phyloP scores from a whole-genome alignment of 2,113 vertebrate species.

The Genyomyrus donnyi region DNA sequence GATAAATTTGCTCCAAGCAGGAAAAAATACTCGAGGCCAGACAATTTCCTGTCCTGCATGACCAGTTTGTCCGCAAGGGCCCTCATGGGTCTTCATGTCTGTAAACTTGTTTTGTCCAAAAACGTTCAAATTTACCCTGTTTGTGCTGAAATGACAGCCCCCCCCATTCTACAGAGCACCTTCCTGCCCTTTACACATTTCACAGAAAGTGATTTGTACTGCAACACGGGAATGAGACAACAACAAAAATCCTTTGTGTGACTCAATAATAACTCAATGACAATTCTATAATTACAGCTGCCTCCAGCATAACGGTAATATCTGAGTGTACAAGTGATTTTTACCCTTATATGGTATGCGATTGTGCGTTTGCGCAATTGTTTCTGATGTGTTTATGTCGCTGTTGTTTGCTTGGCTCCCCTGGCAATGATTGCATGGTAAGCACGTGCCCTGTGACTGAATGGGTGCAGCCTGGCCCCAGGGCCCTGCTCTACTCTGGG shows the following conservation, averaged over 20 bases:
- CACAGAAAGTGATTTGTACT: constrained; percentile 5
- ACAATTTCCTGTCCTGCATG: not conserved
- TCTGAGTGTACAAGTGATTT: constrained; percentile 18
- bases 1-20: not conserved
- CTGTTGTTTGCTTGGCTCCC: constrained; percentile 31
- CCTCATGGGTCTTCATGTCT: not conserved
- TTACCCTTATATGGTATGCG: constrained; percentile 44
- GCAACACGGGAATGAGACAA: constrained; percentile 35
- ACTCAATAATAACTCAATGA: constrained; percentile 45
- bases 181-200: not conserved
- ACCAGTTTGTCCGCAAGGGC: not conserved
- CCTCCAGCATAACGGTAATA: constrained; percentile 42
- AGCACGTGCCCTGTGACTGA: constrained; percentile 13
- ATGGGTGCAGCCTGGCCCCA: not conserved
- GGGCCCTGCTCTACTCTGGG: not conserved
- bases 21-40: not conserved
- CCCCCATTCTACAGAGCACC: not conserved
- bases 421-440: not conserved
- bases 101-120: not conserved
- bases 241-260: constrained; percentile 49
- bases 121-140: not conserved
- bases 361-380: constrained; percentile 46
- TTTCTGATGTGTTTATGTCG: constrained; percentile 49
- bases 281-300: constrained; percentile 54
- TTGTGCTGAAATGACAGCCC: not conserved